A percentile compares a stretch with the other conserved stretches of the same genome.
Evolutionary conservation across 2,797 vertebrate genomes (phyloP).

Genomic region (Diplodus sargus): DNA sequence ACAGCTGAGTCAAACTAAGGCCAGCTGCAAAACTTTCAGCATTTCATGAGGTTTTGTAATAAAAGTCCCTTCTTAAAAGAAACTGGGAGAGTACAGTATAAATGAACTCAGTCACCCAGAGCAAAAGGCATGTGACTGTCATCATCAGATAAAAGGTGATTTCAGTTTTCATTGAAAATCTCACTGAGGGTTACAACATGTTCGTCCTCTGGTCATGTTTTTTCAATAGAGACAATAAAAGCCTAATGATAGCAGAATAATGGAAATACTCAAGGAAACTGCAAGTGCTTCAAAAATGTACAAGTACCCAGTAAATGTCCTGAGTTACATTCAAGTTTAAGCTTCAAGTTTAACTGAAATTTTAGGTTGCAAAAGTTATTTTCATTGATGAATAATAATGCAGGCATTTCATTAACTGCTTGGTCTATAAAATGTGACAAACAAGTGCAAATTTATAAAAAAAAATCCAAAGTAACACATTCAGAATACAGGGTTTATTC

Average conservation of each 20-base stretch:
- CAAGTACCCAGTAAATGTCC: too few species aligned
- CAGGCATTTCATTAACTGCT: not conserved
- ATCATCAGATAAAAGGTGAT: not conserved
- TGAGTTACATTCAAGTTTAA: too few species aligned
- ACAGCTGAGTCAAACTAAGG: not conserved
- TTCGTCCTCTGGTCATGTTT: conserved; percentile 23
- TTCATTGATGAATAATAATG: too few species aligned
- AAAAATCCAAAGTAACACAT: not conserved
- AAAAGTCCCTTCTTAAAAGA: not conserved
- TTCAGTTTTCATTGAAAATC: not conserved
- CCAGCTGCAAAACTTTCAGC: not conserved
- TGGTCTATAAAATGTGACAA: not conserved
- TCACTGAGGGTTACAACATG: not conserved
- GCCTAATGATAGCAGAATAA: conserved; percentile 48
- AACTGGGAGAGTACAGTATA: not conserved
- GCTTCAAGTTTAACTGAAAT: not conserved
- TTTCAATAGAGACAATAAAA: conserved; percentile 54
- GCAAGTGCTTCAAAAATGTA: too few species aligned
- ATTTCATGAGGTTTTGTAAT: not conserved
- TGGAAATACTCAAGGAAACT: too few species aligned
- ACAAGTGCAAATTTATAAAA: not conserved
- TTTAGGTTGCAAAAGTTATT: too few species aligned
- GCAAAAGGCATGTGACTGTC: not conserved
- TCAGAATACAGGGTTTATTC: not conserved
- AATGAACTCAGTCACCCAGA: not conserved